phyloP scores from a whole-genome alignment of 2,888 invertebrate genomes.

The Agrotis segetum region DNA sequence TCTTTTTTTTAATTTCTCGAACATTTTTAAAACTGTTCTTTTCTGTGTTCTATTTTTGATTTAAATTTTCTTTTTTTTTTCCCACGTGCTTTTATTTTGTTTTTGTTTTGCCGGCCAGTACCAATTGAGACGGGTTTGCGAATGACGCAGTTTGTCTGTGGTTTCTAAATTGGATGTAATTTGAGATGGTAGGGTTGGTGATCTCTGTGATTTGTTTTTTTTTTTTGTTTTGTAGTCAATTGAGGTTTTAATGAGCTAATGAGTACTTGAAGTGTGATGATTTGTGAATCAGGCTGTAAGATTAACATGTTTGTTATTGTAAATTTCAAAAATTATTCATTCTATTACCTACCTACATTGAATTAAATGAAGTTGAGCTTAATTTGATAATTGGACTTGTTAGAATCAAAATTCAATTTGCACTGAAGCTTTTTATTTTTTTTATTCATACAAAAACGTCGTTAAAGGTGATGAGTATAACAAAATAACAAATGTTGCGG shows the following conservation, averaged over 20 bases:
- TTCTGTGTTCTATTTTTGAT: not conserved
- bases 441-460: no score
- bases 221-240: not conserved
- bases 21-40: not conserved
- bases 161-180: conserved; percentile 23
- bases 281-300: not conserved
- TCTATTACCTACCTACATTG: not conserved
- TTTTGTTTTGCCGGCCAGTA: conserved; percentile 39
- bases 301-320: not conserved
- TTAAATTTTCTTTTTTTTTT: conserved; percentile 1
- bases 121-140: conserved; percentile 10
- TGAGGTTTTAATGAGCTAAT: not conserved
- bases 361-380: no score
- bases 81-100: conserved; percentile 50
- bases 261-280: not conserved
- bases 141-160: conserved; percentile 50
- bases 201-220: conserved; percentile 10
- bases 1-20: not conserved
- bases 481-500: no score
- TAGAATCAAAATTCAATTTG: no score
- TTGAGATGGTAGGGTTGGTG: conserved; percentile 2
- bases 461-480: no score
- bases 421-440: no score
- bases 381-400: no score
- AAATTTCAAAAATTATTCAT: not conserved